Evolutionary conservation across 2,113 vertebrate species (phyloP).

Genomic region (Probosciger aterrimus): DNA sequence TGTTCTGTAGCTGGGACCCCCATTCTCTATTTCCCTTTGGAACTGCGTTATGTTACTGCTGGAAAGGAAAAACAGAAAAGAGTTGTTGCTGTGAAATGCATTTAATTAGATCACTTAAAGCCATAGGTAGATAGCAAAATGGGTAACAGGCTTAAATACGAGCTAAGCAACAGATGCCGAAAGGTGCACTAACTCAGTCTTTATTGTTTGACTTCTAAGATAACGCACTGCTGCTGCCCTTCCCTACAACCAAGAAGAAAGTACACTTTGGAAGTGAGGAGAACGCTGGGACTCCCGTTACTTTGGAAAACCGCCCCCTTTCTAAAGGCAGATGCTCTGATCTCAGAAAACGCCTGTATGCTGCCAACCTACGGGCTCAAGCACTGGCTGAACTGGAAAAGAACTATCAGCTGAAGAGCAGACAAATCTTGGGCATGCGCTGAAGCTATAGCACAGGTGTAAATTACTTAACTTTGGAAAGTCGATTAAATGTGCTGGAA

Average conservation of each 20-base stretch:
- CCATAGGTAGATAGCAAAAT: not conserved
- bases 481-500: not conserved
- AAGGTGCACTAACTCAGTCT: not conserved
- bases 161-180: not conserved
- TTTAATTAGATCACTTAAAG: not conserved
- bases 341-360: constrained; percentile 79
- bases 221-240: constrained; percentile 48
- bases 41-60: not conserved
- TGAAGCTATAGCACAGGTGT: constrained; percentile 19
- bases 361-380: constrained; percentile 78
- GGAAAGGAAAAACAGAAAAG: not conserved
- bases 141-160: not conserved
- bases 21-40: not conserved
- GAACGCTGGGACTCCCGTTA: constrained; percentile 57
- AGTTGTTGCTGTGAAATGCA: not conserved
- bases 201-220: constrained; percentile 64
- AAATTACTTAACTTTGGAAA: not conserved
- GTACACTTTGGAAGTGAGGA: constrained; percentile 87
- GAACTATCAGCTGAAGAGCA: constrained; percentile 81
- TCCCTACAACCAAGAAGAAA: constrained; percentile 81
- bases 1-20: not conserved
- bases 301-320: constrained; percentile 33
- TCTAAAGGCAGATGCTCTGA: constrained; percentile 63
- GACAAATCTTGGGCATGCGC: constrained; percentile 87
- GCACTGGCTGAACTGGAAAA: constrained; percentile 80